phyloP scores from a whole-genome alignment of 2,113 vertebrate species.

The Psittacula cyanocephala region DNA sequence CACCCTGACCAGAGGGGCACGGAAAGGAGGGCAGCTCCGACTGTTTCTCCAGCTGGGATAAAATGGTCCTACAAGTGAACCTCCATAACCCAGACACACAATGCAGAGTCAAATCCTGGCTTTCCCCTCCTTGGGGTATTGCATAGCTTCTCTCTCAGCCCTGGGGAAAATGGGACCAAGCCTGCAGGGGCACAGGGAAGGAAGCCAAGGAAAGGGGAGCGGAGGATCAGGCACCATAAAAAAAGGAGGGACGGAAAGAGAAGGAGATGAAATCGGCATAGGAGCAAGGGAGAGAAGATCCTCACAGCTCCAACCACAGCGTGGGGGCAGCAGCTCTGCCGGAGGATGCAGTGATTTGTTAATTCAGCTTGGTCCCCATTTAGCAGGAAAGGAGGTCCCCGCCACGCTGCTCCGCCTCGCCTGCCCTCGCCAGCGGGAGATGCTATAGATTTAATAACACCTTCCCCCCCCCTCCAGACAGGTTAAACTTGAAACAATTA shows the following conservation, averaged over 20 bases:
- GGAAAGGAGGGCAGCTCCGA: not conserved
- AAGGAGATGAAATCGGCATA: not conserved
- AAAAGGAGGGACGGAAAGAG: not conserved
- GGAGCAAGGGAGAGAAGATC: conserved; percentile 7
- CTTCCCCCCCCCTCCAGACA: conserved; percentile 78
- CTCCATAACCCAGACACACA: not conserved
- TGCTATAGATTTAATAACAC: conserved; percentile 74
- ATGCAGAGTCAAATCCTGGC: not conserved
- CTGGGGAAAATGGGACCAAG: not conserved
- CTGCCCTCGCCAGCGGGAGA: conserved; percentile 66
- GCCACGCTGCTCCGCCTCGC: conserved; percentile 61
- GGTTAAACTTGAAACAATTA: conserved; percentile 87
- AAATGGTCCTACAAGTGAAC: not conserved
- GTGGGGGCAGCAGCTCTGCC: conserved; percentile 20
- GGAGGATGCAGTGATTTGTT: conserved; percentile 65
- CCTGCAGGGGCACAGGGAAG: not conserved
- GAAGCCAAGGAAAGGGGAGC: not conserved
- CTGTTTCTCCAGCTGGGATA: not conserved
- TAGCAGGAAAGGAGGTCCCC: conserved; percentile 66
- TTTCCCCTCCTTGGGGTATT: not conserved
- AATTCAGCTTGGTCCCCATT: conserved; percentile 66
- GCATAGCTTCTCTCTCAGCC: not conserved
- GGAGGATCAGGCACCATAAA: not conserved
- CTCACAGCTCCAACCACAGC: not conserved
- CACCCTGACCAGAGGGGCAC: accelerated